A percentile compares a stretch with the other conserved stretches of the same genome.
These are phyloP conservation scores for Scopus umbretta DNA, from an alignment of 2,113 vertebrate genomes.

Conservation along the genomic window DNA sequence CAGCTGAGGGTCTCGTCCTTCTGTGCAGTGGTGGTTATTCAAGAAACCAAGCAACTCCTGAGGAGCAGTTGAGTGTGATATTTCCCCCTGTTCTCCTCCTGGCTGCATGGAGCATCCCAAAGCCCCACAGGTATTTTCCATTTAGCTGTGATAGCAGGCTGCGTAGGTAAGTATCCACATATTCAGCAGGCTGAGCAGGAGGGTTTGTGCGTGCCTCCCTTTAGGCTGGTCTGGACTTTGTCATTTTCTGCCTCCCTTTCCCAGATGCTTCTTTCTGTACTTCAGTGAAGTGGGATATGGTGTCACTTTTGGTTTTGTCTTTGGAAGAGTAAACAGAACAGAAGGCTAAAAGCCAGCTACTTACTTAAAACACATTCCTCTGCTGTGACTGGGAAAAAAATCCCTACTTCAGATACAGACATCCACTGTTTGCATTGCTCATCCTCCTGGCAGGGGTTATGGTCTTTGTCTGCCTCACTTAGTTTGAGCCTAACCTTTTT, in stretches of 20 bases:
- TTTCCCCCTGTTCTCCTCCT: neutral
- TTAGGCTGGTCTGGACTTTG: neutral
- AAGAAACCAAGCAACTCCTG: neutral
- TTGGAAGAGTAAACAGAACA: conserved; percentile 8
- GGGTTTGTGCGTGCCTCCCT: neutral
- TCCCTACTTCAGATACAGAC: neutral
- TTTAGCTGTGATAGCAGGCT: neutral
- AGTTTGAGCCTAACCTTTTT: neutral
- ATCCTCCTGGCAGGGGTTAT: neutral
- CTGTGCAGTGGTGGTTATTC: neutral
- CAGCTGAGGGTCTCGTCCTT: neutral
- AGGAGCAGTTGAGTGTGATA: neutral
- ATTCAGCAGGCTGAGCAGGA: neutral
- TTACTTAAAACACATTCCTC: neutral
- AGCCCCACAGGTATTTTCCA: neutral
- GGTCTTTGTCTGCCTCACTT: neutral
- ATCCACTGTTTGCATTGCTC: neutral
- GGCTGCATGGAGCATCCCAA: neutral
- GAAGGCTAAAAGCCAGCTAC: neutral
- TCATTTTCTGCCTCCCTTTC: neutral
- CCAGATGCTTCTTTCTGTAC: neutral
- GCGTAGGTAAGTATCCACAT: neutral
- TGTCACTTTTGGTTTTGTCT: neutral
- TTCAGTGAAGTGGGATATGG: neutral
- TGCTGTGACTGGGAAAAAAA: neutral